Percentiles rank a stretch among this genome's conserved stretches.
Evolutionary conservation across 2,797 vertebrate species (phyloP).

Genomic region (Pseudochirops cupreus): DNA sequence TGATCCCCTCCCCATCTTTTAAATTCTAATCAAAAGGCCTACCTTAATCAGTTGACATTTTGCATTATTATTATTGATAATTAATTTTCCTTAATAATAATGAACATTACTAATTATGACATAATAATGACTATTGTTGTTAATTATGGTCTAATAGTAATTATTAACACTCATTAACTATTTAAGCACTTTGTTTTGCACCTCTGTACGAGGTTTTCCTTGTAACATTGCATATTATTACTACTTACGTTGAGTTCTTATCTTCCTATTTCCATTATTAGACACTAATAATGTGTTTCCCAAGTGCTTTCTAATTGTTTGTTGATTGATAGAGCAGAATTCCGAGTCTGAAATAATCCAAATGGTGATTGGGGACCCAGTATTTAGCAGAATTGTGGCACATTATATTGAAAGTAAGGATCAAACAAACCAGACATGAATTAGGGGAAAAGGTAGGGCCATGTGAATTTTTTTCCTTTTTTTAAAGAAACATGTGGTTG

Average conservation of each 20-base stretch:
- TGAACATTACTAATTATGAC: not conserved
- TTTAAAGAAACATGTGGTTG: conserved; percentile 28
- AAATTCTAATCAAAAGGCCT: not conserved
- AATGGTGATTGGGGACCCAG: not conserved
- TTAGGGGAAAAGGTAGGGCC: not conserved
- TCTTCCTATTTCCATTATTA: not conserved
- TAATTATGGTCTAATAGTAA: too few species aligned
- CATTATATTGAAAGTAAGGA: not conserved
- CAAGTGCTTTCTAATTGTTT: not conserved
- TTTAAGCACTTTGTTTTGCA: not conserved
- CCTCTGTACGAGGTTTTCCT: not conserved
- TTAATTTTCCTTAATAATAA: not conserved
- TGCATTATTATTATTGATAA: not conserved
- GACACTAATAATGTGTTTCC: not conserved
- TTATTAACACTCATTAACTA: not conserved
- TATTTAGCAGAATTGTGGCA: not conserved
- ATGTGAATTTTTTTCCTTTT: not conserved
- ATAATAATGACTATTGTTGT: too few species aligned
- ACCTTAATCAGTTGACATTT: not conserved
- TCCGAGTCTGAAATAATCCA: not conserved
- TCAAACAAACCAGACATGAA: not conserved
- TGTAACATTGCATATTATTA: not conserved
- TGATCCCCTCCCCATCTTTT: not conserved
- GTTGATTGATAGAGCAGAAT: not conserved
- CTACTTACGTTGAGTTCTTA: not conserved